A percentile compares a stretch with the other conserved stretches of the same genome.
These are phyloP conservation scores for Astreopora myriophthalma DNA, from an alignment of 64 coral and sea anemone species.

Conservation along the genomic window DNA sequence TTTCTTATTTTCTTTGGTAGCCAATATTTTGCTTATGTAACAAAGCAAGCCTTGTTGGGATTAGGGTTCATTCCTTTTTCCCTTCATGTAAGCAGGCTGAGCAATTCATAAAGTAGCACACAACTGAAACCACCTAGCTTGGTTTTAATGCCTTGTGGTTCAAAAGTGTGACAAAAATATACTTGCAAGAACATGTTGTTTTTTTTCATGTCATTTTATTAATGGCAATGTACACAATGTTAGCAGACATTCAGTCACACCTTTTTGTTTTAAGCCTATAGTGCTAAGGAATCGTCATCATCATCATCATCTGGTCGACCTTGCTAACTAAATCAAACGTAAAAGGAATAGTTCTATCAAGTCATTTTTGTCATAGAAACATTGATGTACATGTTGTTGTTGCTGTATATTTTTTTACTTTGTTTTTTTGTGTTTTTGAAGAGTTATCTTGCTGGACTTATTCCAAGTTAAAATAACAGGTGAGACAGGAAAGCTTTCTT, in stretches of 20 bases:
- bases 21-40: too few relatives aligned
- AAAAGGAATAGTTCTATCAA: too few relatives aligned
- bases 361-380: too few relatives aligned
- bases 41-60: too few relatives aligned
- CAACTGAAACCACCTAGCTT: conserved; percentile 43
- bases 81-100: too few relatives aligned
- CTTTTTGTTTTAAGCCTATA: too few relatives aligned
- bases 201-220: background rate
- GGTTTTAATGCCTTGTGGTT: conserved; percentile 2
- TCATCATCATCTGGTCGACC: too few relatives aligned
- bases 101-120: background rate
- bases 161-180: conserved; percentile 58
- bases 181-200: conserved; percentile 17
- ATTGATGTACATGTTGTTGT: too few relatives aligned
- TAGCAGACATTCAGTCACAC: background rate
- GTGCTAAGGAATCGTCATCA: too few relatives aligned
- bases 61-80: too few relatives aligned
- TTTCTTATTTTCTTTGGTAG: too few relatives aligned
- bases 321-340: too few relatives aligned
- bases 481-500: background rate
- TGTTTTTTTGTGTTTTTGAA: conserved; percentile 3
- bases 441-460: conserved; percentile 80
- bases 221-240: background rate
- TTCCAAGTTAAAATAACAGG: conserved; percentile 80
- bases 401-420: background rate